A percentile compares a stretch with the other conserved stretches of the same genome.
These are phyloP conservation scores for Carduelis carduelis DNA, from an alignment of 2,797 vertebrate species.

Conservation along the genomic window DNA sequence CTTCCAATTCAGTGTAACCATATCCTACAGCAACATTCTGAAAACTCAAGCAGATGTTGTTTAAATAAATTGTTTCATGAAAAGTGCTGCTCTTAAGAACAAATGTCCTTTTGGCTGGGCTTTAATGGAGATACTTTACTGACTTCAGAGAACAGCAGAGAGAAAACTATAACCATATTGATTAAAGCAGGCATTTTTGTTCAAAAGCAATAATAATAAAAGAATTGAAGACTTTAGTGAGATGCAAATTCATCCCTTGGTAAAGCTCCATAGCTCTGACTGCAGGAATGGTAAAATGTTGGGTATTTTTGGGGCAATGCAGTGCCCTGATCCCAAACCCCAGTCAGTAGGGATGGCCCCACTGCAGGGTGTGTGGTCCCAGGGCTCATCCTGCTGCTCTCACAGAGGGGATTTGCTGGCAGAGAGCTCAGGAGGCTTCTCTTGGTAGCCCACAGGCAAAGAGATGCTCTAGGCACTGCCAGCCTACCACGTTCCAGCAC, in stretches of 20 bases:
- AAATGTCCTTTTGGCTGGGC: neutral
- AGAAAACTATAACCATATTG: neutral
- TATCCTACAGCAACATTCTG: constrained; percentile 42
- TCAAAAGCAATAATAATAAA: neutral
- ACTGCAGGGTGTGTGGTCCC: neutral
- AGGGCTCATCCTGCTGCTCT: neutral
- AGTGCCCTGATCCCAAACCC: neutral
- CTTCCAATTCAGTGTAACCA: constrained; percentile 30
- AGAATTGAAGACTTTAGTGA: neutral
- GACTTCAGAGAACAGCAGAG: neutral
- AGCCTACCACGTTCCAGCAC: neutral
- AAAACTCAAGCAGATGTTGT: constrained; percentile 56
- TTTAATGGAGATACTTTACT: neutral
- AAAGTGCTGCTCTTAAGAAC: neutral
- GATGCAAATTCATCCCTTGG: neutral
- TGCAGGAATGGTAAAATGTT: neutral
- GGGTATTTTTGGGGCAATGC: neutral
- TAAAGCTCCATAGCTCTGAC: neutral
- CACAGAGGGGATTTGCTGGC: neutral
- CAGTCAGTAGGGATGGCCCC: neutral
- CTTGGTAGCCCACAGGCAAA: neutral
- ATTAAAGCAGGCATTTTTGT: neutral
- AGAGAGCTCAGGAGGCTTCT: neutral
- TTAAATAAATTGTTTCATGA: constrained; percentile 46
- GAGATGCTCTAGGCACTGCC: neutral